Percentiles rank a stretch among this genome's conserved stretches.
phyloP scores from a whole-genome alignment of 2,888 invertebrate species.

The Nebria salina region DNA sequence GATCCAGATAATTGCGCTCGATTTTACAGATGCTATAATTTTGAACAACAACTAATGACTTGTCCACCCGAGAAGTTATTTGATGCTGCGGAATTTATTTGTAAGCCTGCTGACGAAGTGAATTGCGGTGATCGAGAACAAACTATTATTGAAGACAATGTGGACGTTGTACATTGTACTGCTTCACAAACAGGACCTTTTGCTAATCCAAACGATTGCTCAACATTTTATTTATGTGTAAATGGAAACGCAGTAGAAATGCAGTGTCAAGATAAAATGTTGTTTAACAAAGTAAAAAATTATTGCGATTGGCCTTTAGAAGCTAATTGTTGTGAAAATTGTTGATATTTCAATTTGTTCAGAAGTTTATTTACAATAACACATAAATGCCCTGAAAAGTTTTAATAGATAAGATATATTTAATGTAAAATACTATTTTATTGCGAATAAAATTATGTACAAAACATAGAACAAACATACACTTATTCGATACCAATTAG shows the following conservation, averaged over 20 bases:
- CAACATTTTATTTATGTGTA: conserved; percentile 46
- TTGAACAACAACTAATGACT: conserved; percentile 8
- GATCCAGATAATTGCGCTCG: conserved; percentile 17
- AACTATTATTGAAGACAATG: not conserved
- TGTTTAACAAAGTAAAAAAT: conserved; percentile 47
- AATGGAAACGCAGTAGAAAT: conserved; percentile 42
- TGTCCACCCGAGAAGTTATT: conserved; percentile 24
- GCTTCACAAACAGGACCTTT: conserved; percentile 13
- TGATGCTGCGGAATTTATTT: conserved; percentile 15
- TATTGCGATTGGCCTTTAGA: conserved; percentile 49
- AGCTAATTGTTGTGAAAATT: conserved; percentile 40
- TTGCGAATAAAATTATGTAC: conserved; percentile 47
- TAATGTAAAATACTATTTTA: conserved; percentile 47
- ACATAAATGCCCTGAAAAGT: not conserved
- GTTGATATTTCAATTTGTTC: not conserved
- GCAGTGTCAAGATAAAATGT: conserved; percentile 44
- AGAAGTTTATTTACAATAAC: no score
- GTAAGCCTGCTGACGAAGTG: conserved; percentile 9
- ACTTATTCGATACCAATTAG: conserved; percentile 44
- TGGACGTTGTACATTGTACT: conserved; percentile 13
- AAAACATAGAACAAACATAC: conserved; percentile 48
- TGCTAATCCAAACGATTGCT: conserved; percentile 47
- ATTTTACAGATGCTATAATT: conserved; percentile 32
- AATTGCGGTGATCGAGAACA: conserved; percentile 24
- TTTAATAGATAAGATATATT: not conserved